phyloP scores from a whole-genome alignment of 2,797 vertebrate genomes.

The Iguana delicatissima region DNA sequence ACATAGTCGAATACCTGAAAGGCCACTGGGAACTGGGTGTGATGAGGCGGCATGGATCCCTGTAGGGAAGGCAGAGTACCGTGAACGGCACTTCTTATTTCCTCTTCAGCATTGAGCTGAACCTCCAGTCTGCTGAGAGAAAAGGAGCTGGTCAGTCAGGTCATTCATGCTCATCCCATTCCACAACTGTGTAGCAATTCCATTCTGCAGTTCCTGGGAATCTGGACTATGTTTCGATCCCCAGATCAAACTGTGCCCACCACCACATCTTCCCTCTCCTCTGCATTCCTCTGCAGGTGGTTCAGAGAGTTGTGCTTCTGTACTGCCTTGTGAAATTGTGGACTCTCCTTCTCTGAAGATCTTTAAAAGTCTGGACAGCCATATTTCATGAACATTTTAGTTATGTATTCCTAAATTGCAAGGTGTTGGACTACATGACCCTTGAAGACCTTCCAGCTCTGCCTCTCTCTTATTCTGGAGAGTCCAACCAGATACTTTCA shows the following conservation, averaged over 20 bases:
- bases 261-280: not conserved
- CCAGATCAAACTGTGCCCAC: not conserved
- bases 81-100: conserved; percentile 1
- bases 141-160: not conserved
- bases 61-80: not conserved
- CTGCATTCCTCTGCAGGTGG: too few species aligned
- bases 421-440: too few species aligned
- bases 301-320: too few species aligned
- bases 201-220: not conserved
- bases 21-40: conserved; percentile 20
- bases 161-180: not conserved
- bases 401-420: too few species aligned
- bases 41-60: conserved; percentile 37
- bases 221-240: not conserved
- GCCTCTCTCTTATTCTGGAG: not conserved
- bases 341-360: too few species aligned
- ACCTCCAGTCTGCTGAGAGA: conserved; percentile 15
- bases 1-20: conserved; percentile 18
- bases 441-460: too few species aligned
- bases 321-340: too few species aligned
- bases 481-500: not conserved
- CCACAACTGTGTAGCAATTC: not conserved
- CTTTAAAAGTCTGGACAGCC: too few species aligned
- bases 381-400: too few species aligned
- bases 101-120: conserved; percentile 23